Conservation (phyloP, 2,113 vertebrate genomes). For the Cryptomyrus ogoouensis region DNA sequence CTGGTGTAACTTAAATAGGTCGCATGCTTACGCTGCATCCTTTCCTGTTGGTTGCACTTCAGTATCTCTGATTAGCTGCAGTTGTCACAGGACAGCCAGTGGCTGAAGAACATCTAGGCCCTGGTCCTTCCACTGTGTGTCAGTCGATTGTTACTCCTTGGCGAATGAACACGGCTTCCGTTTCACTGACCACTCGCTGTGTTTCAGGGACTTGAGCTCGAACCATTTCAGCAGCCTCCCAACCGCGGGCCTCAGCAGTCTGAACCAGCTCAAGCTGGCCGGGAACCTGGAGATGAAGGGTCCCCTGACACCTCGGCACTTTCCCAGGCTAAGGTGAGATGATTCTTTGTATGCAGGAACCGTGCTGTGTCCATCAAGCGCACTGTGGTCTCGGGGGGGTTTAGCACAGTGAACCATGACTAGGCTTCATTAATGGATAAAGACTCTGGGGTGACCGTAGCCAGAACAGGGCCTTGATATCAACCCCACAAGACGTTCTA, state of each 20-base stretch:
- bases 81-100: background rate
- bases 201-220: slow-evolving; percentile 80
- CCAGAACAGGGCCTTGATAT: background rate
- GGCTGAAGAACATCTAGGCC: background rate
- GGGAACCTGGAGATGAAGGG: slow-evolving; percentile 82
- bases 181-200: background rate
- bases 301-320: slow-evolving; percentile 73
- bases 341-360: background rate
- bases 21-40: background rate
- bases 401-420: background rate
- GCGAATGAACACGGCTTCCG: background rate
- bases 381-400: background rate
- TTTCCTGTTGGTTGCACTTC: background rate
- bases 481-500: background rate
- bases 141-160: background rate
- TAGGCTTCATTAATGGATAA: background rate
- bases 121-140: background rate
- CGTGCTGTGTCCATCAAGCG: background rate
- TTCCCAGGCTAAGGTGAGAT: slow-evolving; percentile 80
- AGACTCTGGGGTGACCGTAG: background rate
- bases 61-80: background rate
- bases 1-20: background rate
- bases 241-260: slow-evolving; percentile 66
- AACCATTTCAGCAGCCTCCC: slow-evolving; percentile 76
- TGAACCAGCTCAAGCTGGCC: slow-evolving; percentile 86